Evolutionary conservation across 1,140 invertebrate genomes (phyloP).

Genomic region (Bombus confusus): DNA sequence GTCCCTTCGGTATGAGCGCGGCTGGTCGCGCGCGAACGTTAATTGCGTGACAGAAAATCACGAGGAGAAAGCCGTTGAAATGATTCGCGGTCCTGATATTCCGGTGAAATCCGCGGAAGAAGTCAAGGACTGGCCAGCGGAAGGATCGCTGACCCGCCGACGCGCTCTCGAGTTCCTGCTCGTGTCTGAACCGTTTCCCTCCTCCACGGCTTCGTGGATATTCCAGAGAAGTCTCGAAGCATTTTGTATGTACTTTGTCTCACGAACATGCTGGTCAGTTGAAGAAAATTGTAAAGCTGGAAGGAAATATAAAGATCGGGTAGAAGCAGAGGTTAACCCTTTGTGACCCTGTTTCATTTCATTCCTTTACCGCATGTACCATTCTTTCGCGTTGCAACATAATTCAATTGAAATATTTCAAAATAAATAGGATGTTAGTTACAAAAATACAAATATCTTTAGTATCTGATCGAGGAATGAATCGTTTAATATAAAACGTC

Average conservation of each 20-base stretch:
- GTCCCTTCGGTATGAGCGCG: constrained; percentile 59
- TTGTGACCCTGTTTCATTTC: neutral
- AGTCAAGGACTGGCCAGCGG: constrained; percentile 55
- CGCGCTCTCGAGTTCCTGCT: neutral
- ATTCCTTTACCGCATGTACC: no score
- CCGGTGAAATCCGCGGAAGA: constrained; percentile 52
- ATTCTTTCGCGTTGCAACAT: no score
- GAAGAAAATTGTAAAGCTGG: no score
- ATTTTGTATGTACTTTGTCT: neutral
- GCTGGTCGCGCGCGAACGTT: constrained; percentile 59
- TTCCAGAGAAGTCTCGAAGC: neutral
- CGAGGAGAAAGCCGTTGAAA: constrained; percentile 51
- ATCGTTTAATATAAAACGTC: no score
- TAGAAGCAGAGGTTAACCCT: no score
- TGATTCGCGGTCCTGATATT: constrained; percentile 51
- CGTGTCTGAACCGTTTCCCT: neutral
- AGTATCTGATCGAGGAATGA: neutral
- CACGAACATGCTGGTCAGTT: neutral
- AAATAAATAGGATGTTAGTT: rapidly evolving
- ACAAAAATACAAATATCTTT: neutral
- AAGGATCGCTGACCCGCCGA: constrained; percentile 43
- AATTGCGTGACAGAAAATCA: constrained; percentile 66
- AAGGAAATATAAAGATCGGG: no score
- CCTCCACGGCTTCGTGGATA: no score
- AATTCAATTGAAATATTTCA: neutral